These are phyloP conservation scores for Athene noctua DNA, from an alignment of 2,113 vertebrate genomes.

Conservation along the genomic window DNA sequence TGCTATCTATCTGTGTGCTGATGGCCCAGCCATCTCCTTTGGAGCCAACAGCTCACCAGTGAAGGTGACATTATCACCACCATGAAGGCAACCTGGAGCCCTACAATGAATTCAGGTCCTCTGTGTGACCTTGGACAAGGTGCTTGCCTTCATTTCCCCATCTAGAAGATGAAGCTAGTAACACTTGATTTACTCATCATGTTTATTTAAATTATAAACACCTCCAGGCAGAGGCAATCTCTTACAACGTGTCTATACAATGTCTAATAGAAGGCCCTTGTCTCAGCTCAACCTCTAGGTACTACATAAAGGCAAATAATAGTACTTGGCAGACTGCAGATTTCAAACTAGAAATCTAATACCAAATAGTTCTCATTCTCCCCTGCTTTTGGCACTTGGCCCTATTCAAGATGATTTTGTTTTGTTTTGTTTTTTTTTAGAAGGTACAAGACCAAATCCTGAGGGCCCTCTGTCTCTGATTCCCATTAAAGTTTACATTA, in stretches of 20 bases:
- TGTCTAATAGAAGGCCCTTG: not conserved
- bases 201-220: not conserved
- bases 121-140: not conserved
- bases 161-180: not conserved
- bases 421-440: not conserved
- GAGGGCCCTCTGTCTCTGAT: not conserved
- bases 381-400: not conserved
- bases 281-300: not conserved
- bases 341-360: slow-evolving; percentile 9
- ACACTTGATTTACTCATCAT: not conserved
- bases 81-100: not conserved
- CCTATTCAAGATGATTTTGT: not conserved
- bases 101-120: not conserved
- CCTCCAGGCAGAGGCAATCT: slow-evolving; percentile 3
- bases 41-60: not conserved
- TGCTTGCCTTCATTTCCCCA: not conserved
- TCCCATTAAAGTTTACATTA: not conserved
- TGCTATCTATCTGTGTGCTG: not conserved
- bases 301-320: not conserved
- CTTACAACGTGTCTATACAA: not conserved
- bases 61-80: not conserved
- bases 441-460: not conserved
- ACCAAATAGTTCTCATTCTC: slow-evolving; percentile 20
- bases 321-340: not conserved
- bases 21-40: not conserved